Evolutionary conservation across 2,113 vertebrate species (phyloP).

Genomic region (Grantiella picta): DNA sequence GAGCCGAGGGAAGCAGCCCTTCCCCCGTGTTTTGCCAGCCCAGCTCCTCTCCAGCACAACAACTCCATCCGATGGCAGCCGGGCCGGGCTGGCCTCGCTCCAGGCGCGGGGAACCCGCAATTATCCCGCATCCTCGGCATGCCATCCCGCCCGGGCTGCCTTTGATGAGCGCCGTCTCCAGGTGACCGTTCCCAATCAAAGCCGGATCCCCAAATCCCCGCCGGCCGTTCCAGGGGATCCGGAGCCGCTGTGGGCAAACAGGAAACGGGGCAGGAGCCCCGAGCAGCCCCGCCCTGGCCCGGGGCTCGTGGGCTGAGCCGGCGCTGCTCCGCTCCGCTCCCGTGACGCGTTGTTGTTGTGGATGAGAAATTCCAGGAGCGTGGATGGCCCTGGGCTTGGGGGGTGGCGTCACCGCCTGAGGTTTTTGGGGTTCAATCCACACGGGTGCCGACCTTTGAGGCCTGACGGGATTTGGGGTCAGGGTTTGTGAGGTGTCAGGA

Average conservation of each 20-base stretch:
- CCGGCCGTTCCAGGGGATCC: background rate
- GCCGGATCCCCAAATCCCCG: background rate
- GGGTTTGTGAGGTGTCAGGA: background rate
- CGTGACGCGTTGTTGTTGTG: slow-evolving; percentile 39
- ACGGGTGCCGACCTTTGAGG: background rate
- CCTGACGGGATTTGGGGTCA: background rate
- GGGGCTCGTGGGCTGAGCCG: slow-evolving; percentile 5
- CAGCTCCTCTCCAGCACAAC: background rate
- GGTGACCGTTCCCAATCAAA: background rate
- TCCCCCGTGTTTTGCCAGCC: background rate
- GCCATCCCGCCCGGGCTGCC: background rate
- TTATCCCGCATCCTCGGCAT: background rate
- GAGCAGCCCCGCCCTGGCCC: slow-evolving; percentile 37
- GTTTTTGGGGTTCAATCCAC: slow-evolving; percentile 31
- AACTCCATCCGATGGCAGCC: background rate
- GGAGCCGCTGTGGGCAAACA: slow-evolving; percentile 29
- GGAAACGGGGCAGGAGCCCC: slow-evolving; percentile 45
- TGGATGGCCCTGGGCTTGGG: background rate
- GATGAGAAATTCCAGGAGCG: slow-evolving; percentile 27
- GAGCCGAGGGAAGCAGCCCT: background rate
- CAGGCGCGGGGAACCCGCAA: background rate
- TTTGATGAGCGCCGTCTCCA: background rate
- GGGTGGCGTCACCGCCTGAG: background rate
- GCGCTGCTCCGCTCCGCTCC: background rate
- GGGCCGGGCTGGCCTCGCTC: background rate